Evolutionary conservation across 2,797 vertebrate species (phyloP).

Genomic region (Periparus ater): DNA sequence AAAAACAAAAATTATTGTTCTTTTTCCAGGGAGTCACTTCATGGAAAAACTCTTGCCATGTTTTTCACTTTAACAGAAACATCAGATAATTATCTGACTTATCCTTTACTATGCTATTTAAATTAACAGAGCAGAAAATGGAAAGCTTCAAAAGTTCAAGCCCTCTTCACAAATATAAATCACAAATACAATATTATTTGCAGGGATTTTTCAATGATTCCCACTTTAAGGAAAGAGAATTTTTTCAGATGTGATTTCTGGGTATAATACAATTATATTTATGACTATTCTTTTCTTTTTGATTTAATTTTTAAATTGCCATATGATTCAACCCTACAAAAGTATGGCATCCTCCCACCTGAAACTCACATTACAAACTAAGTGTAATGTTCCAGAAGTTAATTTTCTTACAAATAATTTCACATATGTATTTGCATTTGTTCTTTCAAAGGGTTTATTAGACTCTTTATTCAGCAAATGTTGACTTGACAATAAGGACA

Average conservation of each 20-base stretch:
- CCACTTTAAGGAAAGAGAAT: not conserved
- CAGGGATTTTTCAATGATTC: not conserved
- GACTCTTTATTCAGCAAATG: not conserved
- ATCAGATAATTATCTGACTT: not conserved
- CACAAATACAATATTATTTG: not conserved
- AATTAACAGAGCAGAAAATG: not conserved
- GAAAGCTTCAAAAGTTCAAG: not conserved
- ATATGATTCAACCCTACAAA: not conserved
- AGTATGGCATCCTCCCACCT: not conserved
- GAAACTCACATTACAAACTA: not conserved
- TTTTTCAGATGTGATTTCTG: not conserved
- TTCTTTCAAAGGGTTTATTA: not conserved
- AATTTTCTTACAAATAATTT: not conserved
- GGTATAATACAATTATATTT: not conserved
- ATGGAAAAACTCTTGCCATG: slow-evolving; percentile 9
- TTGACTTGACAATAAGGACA: not conserved
- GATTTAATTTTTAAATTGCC: not conserved
- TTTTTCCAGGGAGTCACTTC: not conserved
- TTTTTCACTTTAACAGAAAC: slow-evolving; percentile 22
- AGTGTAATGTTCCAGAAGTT: not conserved
- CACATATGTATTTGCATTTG: not conserved
- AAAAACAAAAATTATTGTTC: slow-evolving; percentile 45
- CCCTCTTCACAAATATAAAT: not conserved
- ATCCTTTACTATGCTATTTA: not conserved
- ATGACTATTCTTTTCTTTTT: not conserved